These are phyloP conservation scores for Nipponia nippon DNA, from an alignment of 2,113 vertebrate genomes.

Conservation along the genomic window DNA sequence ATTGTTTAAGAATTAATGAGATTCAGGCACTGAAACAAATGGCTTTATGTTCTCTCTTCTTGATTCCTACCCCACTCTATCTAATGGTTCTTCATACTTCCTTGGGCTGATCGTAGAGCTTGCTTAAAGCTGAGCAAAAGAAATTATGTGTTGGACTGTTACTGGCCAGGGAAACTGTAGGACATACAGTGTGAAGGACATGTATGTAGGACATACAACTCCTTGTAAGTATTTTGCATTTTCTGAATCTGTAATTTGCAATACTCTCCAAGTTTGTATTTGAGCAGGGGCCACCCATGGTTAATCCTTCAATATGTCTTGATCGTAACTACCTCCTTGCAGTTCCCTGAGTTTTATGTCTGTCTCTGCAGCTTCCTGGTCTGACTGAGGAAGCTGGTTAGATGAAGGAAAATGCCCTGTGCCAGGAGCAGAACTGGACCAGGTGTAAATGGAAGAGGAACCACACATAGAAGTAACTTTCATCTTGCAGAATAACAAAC, in stretches of 20 bases:
- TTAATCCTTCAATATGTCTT: not conserved
- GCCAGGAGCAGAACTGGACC: not conserved
- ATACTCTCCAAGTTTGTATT: not conserved
- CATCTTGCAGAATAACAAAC: not conserved
- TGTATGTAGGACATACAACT: too few species aligned
- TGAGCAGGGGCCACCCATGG: not conserved
- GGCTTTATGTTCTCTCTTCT: not conserved
- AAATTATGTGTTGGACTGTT: not conserved
- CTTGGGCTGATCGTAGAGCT: not conserved
- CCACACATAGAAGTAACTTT: fast-evolving
- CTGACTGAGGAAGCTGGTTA: not conserved
- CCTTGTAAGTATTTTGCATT: not conserved
- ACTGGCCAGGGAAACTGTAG: not conserved
- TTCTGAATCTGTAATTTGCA: not conserved
- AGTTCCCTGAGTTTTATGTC: not conserved
- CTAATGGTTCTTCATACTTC: not conserved
- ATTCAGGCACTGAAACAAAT: not conserved
- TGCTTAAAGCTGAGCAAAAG: not conserved
- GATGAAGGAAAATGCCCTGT: not conserved
- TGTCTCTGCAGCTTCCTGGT: not conserved
- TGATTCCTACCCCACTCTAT: fast-evolving
- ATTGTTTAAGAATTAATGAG: not conserved
- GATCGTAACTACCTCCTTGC: not conserved
- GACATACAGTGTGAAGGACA: too few species aligned
- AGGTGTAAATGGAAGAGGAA: not conserved